A percentile compares a stretch with the other conserved stretches of the same genome.
Conservation (phyloP, 1,140 invertebrate species). For the Adelges cooleyi region DNA sequence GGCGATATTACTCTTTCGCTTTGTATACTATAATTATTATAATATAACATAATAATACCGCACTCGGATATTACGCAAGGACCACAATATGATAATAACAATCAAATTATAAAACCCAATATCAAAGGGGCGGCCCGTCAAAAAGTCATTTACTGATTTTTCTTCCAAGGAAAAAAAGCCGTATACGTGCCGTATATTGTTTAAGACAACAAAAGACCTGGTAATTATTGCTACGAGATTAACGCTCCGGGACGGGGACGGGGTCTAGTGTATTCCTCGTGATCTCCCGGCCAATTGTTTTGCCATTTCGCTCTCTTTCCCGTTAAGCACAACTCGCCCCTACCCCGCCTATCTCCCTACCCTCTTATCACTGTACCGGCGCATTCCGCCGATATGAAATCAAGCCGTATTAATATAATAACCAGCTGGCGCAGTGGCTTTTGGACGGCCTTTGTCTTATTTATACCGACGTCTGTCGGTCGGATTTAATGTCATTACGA, state of each 20-base stretch:
- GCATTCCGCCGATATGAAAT: slow-evolving; percentile 18
- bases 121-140: background rate
- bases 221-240: slow-evolving; percentile 20
- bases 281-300: slow-evolving; percentile 24
- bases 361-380: background rate
- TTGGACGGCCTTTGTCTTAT: slow-evolving; percentile 24
- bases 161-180: background rate
- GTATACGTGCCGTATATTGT: background rate
- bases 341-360: background rate
- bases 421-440: slow-evolving; percentile 23
- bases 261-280: background rate
- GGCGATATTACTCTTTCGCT: background rate
- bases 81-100: background rate
- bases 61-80: background rate
- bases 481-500: slow-evolving; percentile 29
- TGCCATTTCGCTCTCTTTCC: slow-evolving; percentile 6
- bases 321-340: too few species aligned
- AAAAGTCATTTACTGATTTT: background rate
- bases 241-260: background rate
- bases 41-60: background rate
- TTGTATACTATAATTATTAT: background rate
- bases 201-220: slow-evolving; percentile 1
- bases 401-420: slow-evolving; percentile 28
- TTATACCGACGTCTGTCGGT: slow-evolving; percentile 27
- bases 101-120: background rate